Evolutionary conservation across 2,888 invertebrate species (phyloP), one percentile per base, ranked within the genome.

Genomic region (Epirrhoe alternata): DNA sequence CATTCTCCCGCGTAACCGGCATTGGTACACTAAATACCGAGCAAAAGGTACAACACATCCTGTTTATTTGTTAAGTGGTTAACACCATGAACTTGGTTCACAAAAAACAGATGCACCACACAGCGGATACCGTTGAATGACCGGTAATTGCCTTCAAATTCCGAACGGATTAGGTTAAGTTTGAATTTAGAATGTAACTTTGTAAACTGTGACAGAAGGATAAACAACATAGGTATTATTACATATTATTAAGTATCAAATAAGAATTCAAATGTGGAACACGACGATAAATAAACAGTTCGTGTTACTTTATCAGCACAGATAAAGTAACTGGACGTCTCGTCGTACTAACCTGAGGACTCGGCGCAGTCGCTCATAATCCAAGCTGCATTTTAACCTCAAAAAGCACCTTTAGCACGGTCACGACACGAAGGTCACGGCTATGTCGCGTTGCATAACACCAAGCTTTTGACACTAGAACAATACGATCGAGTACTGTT

Each of bases 301-400:
- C 72, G 78, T 79, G 82, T 79, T 83, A 64, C 66, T 67, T 70
- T 72, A 88, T 87, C 87, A 85, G 80, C 73, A 68, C 66, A 85
- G 88, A 90, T 90, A 89, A 87, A 85, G 78, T 85, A 84, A 82
- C 82, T 85, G 81, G 79, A 82, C 73, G 85, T 82, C 83, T 86
- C 73, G 85, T 82, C 82, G 86, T 78, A 90, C 91, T 86, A 88
- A 92, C 92, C 92, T 92, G 91, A 87, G 88, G 88, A 86, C 86
- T 90, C 89, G 89, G 89, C 90, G 91, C 92, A 86, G 87, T 88
- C 87, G 82, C 83, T 91, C 85, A 92, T 87, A 88, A 91, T 92
- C 90, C 90, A 88, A 91, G 89, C 84, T 91, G 91, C 93, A 93
- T 92, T 87, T 88, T 92, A 92, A 92, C 93, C 92, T 92, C 92